Evolutionary conservation across 2,888 invertebrate genomes (phyloP).

Genomic region (Chironomus riparius): DNA sequence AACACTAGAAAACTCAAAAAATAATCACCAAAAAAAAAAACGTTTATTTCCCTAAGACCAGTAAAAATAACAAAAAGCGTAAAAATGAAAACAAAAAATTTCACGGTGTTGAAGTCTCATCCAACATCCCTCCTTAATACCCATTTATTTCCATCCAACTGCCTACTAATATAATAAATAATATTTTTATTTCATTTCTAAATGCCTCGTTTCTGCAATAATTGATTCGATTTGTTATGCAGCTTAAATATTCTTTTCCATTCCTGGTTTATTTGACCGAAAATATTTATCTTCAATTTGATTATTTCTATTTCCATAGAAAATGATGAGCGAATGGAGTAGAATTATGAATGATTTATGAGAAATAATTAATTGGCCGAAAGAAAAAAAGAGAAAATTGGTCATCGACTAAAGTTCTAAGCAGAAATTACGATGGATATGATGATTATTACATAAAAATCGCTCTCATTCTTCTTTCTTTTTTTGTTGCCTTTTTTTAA

Average conservation of each 20-base stretch:
- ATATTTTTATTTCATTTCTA: background rate
- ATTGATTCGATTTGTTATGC: constrained; percentile 23
- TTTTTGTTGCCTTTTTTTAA: too few species aligned
- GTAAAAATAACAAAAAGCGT: too few species aligned
- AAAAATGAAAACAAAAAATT: background rate
- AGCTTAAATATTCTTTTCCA: constrained; percentile 1
- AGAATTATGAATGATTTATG: constrained; percentile 6
- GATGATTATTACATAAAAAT: too few species aligned
- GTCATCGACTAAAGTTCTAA: background rate
- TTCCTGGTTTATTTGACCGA: too few species aligned
- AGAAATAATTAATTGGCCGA: constrained; percentile 12
- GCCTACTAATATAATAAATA: too few species aligned
- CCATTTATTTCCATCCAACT: too few species aligned
- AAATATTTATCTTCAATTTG: too few species aligned
- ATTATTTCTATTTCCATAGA: background rate
- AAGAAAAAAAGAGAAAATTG: background rate
- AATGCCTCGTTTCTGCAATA: constrained; percentile 10
- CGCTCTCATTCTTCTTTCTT: too few species aligned
- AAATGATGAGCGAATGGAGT: background rate
- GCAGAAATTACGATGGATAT: background rate
- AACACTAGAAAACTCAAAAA: too few species aligned
- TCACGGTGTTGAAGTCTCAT: background rate
- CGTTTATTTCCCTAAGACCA: too few species aligned
- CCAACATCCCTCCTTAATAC: too few species aligned
- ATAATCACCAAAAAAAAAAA: too few species aligned